Evolutionary conservation across 2,113 vertebrate species (phyloP).

Genomic region (Pseudorasbora parva): DNA sequence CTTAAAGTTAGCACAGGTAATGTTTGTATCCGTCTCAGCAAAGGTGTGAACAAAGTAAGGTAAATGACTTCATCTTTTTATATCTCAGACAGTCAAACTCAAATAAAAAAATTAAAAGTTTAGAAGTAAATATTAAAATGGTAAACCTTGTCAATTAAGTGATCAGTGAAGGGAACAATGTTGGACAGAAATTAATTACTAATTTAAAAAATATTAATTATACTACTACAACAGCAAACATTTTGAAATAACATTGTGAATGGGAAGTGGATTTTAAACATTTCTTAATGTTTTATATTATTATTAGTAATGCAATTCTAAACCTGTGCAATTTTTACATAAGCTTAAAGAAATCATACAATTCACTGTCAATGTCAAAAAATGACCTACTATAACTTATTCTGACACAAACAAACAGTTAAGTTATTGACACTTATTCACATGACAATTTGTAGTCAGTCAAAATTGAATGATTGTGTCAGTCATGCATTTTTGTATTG

Average conservation of each 20-base stretch:
- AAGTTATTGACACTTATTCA: neutral
- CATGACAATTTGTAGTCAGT: neutral
- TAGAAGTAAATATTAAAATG: neutral
- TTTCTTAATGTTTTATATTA: neutral
- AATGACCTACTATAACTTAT: neutral
- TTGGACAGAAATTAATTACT: no score
- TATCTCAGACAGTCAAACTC: neutral
- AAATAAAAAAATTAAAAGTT: neutral
- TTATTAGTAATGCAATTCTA: neutral
- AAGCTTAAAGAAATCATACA: neutral
- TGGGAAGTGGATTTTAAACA: neutral
- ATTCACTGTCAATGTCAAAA: neutral
- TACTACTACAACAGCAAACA: no score
- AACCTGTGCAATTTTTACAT: neutral
- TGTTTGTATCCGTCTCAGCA: neutral
- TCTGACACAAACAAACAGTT: neutral
- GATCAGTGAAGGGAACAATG: neutral
- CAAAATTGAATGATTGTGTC: neutral
- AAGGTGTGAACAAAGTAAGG: neutral
- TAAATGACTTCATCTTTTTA: neutral
- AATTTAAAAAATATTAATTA: no score
- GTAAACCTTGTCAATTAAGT: neutral
- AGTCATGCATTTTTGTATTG: neutral
- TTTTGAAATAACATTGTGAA: neutral
- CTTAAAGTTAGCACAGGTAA: neutral